Evolutionary conservation across 1,140 invertebrate species (phyloP), one percentile per base, ranked within the genome.

Genomic region (Aethina tumida): DNA sequence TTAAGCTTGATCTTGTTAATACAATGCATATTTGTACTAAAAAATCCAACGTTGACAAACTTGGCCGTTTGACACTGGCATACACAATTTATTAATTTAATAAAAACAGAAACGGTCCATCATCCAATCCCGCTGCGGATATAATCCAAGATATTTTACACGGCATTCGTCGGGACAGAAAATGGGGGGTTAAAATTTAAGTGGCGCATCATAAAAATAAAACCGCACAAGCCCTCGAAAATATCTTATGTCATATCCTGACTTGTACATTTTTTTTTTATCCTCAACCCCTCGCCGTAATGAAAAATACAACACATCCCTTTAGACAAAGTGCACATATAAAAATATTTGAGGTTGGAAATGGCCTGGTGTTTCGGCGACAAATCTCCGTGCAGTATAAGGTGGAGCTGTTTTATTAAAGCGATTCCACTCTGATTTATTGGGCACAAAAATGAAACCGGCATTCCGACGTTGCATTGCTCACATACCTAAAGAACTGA

Each of bases 241-340:
- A n/a, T n/a, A n/a, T 39, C 34, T 36, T 39, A 22, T 33, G 26
- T 47, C 38, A 43, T 41, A 43, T 41, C 32, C 41, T 45, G 47
- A 44, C 47, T 49, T 49, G 41, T 41, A 39, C 37, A 45, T 49
- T 49, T 49, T 42, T n/a, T n/a, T n/a, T n/a, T n/a, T n/a, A n/a
- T n/a, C n/a, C n/a, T n/a, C n/a, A n/a, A 42, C 39, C 41, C 39
- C 35, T 45, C 42, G 32, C 38, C 34, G 41, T 42, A 49, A 49
- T 49, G 47, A 49, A 49, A 49, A 45, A 49, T 49, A 49, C 40
- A 43, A 47, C 44, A 45, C 52, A 51, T 52, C 50, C 52, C 52
- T 50, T 55, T 55, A 55, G 52, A 55, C 52, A 55, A 55, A 55
- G 48, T 55, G 47, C 48, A 43, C 49, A 37, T 47, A 52, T 52